Evolutionary conservation across 2,888 invertebrate species (phyloP), one percentile per base, ranked within the genome.

Genomic region (Sclerodermus sp.): DNA sequence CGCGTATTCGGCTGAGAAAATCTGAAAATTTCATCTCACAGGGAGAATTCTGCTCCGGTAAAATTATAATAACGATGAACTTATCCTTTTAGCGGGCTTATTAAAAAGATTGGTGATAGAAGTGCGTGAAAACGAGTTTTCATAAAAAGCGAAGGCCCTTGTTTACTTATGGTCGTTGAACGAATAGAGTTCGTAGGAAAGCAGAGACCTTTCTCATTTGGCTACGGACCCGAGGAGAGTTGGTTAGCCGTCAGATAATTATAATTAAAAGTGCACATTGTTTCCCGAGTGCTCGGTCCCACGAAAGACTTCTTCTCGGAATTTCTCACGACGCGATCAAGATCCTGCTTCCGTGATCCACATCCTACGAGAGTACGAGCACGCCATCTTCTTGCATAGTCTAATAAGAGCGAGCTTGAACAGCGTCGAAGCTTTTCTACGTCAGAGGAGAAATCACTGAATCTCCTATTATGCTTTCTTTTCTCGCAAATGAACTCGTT

Each of bases 201-300:
- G 63, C 64, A 56, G 57, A 54, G 53, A 50, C 60, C 66, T 70
- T 67, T 68, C 69, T 62, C 64, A 55, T 63, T 59, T 53, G 46
- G 16, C 37, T 52, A 49, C 44, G 42, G 1, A 38, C 31, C 32
- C 14, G 14, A 4, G 32, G 31, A 42, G 31, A 32, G 10, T 29
- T 1, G 17, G 16, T 42, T 47, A 30, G 34, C n/a, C 37, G 36
- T 66, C 53, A 58, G 66, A 68, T 70, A 67, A 71, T 73, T 68
- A 69, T 72, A 73, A 74, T 73, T 71, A 73, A 72, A 71, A 64
- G 64, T 61, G 60, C 51, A 54, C 62, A 74, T 74, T 74, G 73
- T 74, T 69, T 60, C 30, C 41, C 38, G 53, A 31, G 54, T 51
- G 47, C 53, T 39, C 49, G 59, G 47, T 71, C 72, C 58, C 74